Evolutionary conservation across 2,888 invertebrate genomes (phyloP).

Genomic region (Apamea epomidion): DNA sequence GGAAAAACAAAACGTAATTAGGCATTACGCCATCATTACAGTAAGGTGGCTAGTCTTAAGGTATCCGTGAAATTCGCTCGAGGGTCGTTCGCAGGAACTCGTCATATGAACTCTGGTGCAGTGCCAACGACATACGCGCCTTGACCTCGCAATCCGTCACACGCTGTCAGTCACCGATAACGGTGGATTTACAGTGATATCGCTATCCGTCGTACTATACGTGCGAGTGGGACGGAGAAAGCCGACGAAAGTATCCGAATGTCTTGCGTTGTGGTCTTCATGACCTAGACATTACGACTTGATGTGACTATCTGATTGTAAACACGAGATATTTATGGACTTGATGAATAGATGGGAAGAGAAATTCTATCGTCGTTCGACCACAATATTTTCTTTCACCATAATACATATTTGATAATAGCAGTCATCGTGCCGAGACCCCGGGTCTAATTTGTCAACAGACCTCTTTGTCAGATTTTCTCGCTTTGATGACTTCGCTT

Average conservation of each 20-base stretch:
- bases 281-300: conserved; percentile 62
- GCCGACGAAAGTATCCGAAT: conserved; percentile 65
- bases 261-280: conserved; percentile 51
- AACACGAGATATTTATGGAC: conserved; percentile 55
- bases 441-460: conserved; percentile 27
- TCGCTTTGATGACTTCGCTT: conserved; percentile 30
- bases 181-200: conserved; percentile 69
- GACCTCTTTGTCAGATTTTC: conserved; percentile 24
- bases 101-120: conserved; percentile 78
- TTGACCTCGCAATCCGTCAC: conserved; percentile 82
- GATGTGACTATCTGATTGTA: conserved; percentile 59
- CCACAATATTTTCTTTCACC: conserved; percentile 21
- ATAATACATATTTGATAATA: conserved; percentile 22
- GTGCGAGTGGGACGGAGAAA: conserved; percentile 63
- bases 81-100: conserved; percentile 62
- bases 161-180: conserved; percentile 73
- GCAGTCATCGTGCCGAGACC: conserved; percentile 2
- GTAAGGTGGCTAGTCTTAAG: conserved; percentile 26
- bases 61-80: conserved; percentile 61
- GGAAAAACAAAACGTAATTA: conserved; percentile 24
- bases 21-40: conserved; percentile 9
- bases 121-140: conserved; percentile 86
- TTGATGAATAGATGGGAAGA: conserved; percentile 47
- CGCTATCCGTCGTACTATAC: conserved; percentile 53
- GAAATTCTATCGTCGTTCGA: conserved; percentile 41